A percentile compares a stretch with the other conserved stretches of the same genome.
Evolutionary conservation across 2,797 vertebrate species (phyloP).

Genomic region (Coregonus ussuriensis): DNA sequence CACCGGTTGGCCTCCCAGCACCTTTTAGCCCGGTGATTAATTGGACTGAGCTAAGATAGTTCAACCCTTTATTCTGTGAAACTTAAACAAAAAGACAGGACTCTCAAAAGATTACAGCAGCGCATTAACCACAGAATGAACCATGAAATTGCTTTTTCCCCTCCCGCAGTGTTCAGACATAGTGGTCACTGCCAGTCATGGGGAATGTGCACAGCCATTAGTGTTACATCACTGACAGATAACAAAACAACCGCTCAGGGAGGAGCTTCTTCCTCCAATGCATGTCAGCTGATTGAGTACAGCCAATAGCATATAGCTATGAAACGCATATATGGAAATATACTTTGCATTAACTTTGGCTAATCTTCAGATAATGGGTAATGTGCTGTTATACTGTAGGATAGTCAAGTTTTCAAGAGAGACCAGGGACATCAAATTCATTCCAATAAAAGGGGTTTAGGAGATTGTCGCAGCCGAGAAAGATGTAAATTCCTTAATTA

Average conservation of each 20-base stretch:
- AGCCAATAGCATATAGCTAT: conserved; percentile 5
- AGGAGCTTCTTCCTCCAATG: conserved; percentile 20
- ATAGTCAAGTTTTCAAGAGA: conserved; percentile 51
- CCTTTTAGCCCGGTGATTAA: conserved; percentile 73
- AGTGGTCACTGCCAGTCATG: conserved; percentile 58
- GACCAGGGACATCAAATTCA: conserved; percentile 58
- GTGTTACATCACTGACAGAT: conserved; percentile 66
- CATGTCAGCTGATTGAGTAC: conserved; percentile 42
- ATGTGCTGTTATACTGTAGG: conserved; percentile 42
- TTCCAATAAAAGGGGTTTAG: conserved; percentile 63
- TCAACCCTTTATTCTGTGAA: conserved; percentile 77
- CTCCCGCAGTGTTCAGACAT: conserved; percentile 72
- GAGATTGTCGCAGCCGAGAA: conserved; percentile 52
- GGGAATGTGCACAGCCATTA: conserved; percentile 54
- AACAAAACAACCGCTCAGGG: conserved; percentile 53
- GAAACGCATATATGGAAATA: conserved; percentile 17
- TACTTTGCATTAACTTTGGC: not conserved
- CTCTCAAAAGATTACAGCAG: conserved; percentile 78
- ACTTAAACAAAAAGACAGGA: conserved; percentile 78
- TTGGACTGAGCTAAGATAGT: conserved; percentile 73
- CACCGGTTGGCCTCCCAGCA: conserved; percentile 54
- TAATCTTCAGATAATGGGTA: conserved; percentile 28
- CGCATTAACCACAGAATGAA: conserved; percentile 76
- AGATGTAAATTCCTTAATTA: conserved; percentile 72
- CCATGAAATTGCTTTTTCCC: conserved; percentile 87